Evolutionary conservation across 2,888 invertebrate genomes (phyloP).

Genomic region (Oscheius sp.): DNA sequence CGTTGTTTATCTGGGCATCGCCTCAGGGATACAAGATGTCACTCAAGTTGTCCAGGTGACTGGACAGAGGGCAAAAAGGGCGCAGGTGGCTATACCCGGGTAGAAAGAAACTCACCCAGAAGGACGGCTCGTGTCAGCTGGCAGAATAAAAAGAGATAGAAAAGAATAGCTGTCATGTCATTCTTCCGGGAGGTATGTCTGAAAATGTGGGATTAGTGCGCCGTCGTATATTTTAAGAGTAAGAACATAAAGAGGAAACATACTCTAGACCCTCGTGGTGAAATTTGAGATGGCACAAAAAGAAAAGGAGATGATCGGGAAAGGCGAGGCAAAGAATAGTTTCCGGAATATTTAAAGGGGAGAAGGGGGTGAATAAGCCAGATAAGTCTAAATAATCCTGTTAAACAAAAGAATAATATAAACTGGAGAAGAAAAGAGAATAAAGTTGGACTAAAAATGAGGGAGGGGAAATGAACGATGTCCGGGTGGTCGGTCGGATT

Average conservation of each 20-base stretch:
- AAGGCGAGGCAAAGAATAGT: neutral
- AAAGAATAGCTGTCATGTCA: constrained; percentile 26
- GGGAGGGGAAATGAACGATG: constrained; percentile 1
- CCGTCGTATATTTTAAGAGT: constrained; percentile 3
- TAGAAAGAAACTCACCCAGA: constrained; percentile 13
- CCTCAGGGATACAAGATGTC: constrained; percentile 19
- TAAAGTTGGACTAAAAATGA: neutral
- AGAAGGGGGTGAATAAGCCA: no score
- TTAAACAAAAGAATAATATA: neutral
- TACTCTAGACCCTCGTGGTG: neutral
- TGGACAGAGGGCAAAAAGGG: neutral
- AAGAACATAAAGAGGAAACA: constrained; percentile 2
- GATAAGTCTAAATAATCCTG: no score
- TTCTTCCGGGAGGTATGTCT: constrained; percentile 14
- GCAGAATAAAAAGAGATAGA: neutral
- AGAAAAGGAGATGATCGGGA: neutral
- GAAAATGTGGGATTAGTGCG: constrained; percentile 24
- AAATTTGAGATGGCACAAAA: constrained; percentile 1
- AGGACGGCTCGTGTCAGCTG: neutral
- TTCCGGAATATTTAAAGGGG: no score
- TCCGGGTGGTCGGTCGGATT: neutral
- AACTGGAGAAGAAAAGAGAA: neutral
- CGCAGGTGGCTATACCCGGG: neutral
- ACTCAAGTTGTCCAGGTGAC: constrained; percentile 23
- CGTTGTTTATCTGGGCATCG: constrained; percentile 22